Evolutionary conservation across 1,140 invertebrate genomes (phyloP), one percentile per base, ranked within the genome.

Genomic region (Chlorops oryzae): DNA sequence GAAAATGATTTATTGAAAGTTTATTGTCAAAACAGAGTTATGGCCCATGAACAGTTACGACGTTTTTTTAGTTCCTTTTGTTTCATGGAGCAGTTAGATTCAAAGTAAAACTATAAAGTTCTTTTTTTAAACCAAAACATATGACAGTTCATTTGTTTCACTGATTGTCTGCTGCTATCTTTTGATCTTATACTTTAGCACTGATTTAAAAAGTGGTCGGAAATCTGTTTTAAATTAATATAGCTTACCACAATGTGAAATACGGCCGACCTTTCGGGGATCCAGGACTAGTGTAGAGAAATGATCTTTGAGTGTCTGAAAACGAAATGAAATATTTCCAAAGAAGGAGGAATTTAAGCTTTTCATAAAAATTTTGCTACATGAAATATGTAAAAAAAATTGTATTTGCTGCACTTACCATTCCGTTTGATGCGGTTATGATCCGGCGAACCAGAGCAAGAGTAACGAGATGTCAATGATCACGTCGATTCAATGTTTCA

Each of bases 381-480:
- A 47, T 47, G 21, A 28, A 20, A 21, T 27, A 18, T 28, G 13
- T n/a, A 5, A 20, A 6, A 20, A 42, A 42, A 32, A 18, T 13
- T 23, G 38, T 38, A 15, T 12, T 32, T 23, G 13, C 13, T 28
- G 9, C 15, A 49, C 75, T 73, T 76, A 86, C 85, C 85, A 73
- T 87, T 86, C 56, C 83, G 76, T 52, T 82, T 79, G 59, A 85
- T 81, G 52, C 84, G 75, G 63, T 80, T 79, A 59, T 84, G 79
- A 64, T 86, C 82, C 10, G 85, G 84, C 21, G 83, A 86, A 46
- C 83, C 83, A 17, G 81, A 82, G 60, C 80, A 82, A 37, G 82
- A 84, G 59, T 85, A 82, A 12, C 84, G 74, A 38, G 81, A 83
- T 2, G 82, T 85, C 34, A 85, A 10, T 82, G 82, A 55, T 85